Conservation (phyloP, 2,797 vertebrate genomes). For the Mormyrops boulengeri region DNA sequence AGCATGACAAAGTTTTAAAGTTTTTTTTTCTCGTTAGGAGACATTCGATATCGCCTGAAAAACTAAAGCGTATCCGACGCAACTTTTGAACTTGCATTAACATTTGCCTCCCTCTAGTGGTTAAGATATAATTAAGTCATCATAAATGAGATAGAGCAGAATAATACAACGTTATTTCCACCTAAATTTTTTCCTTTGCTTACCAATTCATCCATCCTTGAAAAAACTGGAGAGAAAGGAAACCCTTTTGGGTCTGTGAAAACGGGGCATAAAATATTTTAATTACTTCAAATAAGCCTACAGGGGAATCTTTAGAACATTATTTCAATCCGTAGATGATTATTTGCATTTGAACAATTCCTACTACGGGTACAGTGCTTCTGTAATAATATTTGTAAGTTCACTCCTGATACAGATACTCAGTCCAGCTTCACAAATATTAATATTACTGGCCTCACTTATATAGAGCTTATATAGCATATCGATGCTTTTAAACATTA, state of each 20-base stretch:
- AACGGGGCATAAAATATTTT: background rate
- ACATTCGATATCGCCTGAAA: background rate
- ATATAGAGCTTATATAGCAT: background rate
- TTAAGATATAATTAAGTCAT: background rate
- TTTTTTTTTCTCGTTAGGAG: background rate
- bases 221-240: background rate
- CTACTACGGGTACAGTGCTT: background rate
- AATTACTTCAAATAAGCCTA: background rate
- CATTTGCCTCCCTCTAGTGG: slow-evolving; percentile 35
- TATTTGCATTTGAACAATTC: background rate
- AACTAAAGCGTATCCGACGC: background rate
- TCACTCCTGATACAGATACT: background rate
- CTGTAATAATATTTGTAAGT: background rate
- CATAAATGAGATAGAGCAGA: background rate
- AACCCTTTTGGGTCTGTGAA: background rate
- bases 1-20: background rate
- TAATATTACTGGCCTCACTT: background rate
- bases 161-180: background rate
- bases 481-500: background rate
- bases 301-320: background rate
- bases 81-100: background rate
- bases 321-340: background rate
- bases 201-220: background rate
- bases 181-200: background rate
- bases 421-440: background rate